Percentiles rank a stretch among this genome's conserved stretches.
These are phyloP conservation scores for Beris morrisii DNA, from an alignment of 2,888 invertebrate genomes.

Conservation along the genomic window DNA sequence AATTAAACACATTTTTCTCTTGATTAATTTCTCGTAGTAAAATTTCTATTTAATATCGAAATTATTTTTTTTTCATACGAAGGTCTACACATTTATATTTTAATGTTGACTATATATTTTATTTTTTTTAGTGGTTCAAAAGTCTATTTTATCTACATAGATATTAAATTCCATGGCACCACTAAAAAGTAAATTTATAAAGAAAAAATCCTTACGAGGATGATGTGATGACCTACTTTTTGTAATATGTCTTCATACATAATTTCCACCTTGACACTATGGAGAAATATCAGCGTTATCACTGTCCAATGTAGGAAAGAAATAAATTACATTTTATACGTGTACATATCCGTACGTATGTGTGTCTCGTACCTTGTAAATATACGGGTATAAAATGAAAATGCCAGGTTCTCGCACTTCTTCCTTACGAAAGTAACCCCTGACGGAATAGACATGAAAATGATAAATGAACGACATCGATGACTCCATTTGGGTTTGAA, in stretches of 20 bases:
- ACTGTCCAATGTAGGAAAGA: conserved; percentile 9
- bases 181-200: no score
- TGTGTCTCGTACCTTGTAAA: no score
- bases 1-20: conserved; percentile 4
- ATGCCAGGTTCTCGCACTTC: not conserved
- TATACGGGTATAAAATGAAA: no score
- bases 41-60: conserved; percentile 3
- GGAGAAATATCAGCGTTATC: conserved; percentile 8
- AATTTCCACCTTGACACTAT: conserved; percentile 22
- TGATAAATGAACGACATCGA: conserved; percentile 32
- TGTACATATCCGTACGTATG: no score
- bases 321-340: conserved; percentile 29
- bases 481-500: conserved; percentile 31
- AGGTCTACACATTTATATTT: no score
- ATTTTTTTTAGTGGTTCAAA: no score
- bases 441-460: conserved; percentile 21
- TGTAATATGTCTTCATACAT: conserved; percentile 7
- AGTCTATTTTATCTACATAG: no score
- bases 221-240: conserved; percentile 17
- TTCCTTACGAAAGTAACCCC: not conserved
- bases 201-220: no score
- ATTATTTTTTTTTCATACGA: no score
- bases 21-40: conserved; percentile 23
- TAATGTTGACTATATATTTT: no score
- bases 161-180: no score